Base-by-base conservation (phyloP, 2,888 invertebrate species). In the Crioceris asparagi region DNA sequence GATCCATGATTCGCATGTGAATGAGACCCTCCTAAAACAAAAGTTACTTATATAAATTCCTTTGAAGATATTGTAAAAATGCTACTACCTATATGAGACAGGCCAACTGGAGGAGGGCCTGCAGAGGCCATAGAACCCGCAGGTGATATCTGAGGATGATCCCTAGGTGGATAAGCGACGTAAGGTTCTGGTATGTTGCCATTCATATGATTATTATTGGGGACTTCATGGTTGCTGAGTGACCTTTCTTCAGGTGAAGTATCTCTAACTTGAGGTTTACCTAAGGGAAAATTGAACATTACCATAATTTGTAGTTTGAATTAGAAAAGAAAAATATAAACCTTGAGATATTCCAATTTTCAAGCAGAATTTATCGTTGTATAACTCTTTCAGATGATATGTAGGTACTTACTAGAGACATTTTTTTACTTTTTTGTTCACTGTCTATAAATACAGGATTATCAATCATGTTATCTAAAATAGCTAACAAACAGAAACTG, bases 91-190 rank as follows among this genome's bases (percentile, higher is more conserved):
- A 27, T 33, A 25, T 42, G 32, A 14, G 42, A 17, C 27, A 45
- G 11, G 6, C 50, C 52, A 33, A 54, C 46, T 6, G 55, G 50
- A 8, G 56, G 52, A 2, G 67, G 67, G 18, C 67, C 64, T 40
- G 66, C 65, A 2, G 71, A 69, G 5, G 68, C 67, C 55, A 71
- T 67, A 14, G 70, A 70, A 32, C 69, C 67, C 16, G 68, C 69
- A 41, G 62, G 74, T 41, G 68, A 72, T 48, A 47, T 65, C 50
- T 52, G 71, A 52, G 46, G 60, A 52, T 52, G 63, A 17, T 61
- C 60, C 25, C 47, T 36, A 14, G 51, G 29, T 5, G 50, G 48
- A 38, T 45, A 50, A 29, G 45, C 44, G 23, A 44, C 17, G 36
- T 47, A 44, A 26, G 42, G 49, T 30, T 55, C 53, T 3, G 46